Percentiles rank a stretch among this genome's conserved stretches.
These are phyloP conservation scores for Alligator mississippiensis DNA, from an alignment of 2,113 vertebrate genomes.

Conservation along the genomic window DNA sequence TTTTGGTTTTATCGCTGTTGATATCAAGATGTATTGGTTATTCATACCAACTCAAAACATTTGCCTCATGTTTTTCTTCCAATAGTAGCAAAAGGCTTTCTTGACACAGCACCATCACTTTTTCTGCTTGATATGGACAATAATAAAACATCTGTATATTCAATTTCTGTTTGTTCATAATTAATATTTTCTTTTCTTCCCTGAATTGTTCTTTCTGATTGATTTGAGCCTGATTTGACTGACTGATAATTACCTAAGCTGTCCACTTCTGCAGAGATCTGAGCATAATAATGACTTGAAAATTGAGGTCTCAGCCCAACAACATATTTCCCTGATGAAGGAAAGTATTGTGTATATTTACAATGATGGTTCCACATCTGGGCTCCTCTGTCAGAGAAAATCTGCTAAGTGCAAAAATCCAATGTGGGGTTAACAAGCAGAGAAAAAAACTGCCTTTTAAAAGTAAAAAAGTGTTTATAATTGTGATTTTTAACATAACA, in stretches of 20 bases:
- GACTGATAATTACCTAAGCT: background rate
- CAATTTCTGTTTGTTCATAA: background rate
- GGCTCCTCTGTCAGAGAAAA: background rate
- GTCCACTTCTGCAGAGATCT: background rate
- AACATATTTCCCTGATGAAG: background rate
- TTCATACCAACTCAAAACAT: no score
- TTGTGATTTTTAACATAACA: background rate
- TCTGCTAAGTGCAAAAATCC: fast-evolving
- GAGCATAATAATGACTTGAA: background rate
- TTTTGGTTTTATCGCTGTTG: background rate
- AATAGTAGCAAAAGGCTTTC: background rate
- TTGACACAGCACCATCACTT: background rate
- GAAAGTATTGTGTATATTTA: background rate
- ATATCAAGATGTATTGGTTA: no score
- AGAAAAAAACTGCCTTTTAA: background rate
- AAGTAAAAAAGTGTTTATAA: background rate
- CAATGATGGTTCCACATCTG: background rate
- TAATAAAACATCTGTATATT: background rate
- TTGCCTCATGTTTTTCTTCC: background rate
- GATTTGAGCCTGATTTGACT: background rate
- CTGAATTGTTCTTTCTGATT: background rate
- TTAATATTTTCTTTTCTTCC: background rate
- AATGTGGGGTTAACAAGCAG: background rate
- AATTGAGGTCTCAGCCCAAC: background rate
- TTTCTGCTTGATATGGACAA: background rate